A percentile compares a stretch with the other conserved stretches of the same genome.
Evolutionary conservation across 2,113 vertebrate species (phyloP).

Genomic region (Donacobius atricapilla): DNA sequence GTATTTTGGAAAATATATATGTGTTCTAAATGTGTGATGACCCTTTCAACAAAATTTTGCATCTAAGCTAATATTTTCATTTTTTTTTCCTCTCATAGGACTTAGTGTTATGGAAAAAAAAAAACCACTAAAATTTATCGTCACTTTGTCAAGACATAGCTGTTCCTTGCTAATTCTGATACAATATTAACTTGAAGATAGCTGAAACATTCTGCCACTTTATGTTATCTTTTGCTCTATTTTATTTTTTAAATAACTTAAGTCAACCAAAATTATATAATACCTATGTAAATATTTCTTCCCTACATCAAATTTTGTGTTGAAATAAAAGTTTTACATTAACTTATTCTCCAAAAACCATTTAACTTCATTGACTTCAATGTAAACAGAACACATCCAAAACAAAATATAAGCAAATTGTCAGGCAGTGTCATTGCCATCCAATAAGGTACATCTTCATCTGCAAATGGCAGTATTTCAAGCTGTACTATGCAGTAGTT

Average conservation of each 20-base stretch:
- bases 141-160: background rate
- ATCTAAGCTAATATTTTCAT: background rate
- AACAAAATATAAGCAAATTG: constrained; percentile 4
- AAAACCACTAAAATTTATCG: background rate
- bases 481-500: background rate
- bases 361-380: background rate
- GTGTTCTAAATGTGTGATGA: background rate
- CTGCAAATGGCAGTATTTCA: background rate
- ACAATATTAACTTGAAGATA: background rate
- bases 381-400: background rate
- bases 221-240: background rate
- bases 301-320: background rate
- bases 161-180: background rate
- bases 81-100: background rate
- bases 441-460: background rate
- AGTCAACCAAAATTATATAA: background rate
- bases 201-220: background rate
- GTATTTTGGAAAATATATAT: background rate
- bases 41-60: background rate
- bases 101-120: background rate
- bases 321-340: background rate
- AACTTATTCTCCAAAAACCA: background rate
- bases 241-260: background rate
- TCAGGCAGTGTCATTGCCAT: background rate
- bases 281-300: background rate